Evolutionary conservation across 2,888 invertebrate genomes (phyloP).

Genomic region (Meandrusa payeni): DNA sequence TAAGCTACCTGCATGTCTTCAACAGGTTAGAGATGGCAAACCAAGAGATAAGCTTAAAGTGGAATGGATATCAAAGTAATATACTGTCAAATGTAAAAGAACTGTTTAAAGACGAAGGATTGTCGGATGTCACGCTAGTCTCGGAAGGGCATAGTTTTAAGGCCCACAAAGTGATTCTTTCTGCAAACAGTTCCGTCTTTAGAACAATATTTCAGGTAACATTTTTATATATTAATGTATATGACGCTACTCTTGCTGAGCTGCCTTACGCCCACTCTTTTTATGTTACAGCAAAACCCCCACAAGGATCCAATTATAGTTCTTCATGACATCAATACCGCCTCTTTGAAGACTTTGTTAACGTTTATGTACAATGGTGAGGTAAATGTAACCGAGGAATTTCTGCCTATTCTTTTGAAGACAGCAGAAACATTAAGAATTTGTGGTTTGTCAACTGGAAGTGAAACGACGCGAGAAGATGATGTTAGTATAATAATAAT

Average conservation of each 20-base stretch:
- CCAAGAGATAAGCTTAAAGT: slow-evolving; percentile 85
- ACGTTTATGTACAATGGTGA: slow-evolving; percentile 88
- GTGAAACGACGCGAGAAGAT: slow-evolving; percentile 63
- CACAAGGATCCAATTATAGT: slow-evolving; percentile 88
- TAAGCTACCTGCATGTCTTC: slow-evolving; percentile 35
- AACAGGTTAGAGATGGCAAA: slow-evolving; percentile 55
- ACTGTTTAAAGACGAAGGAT: slow-evolving; percentile 82
- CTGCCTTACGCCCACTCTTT: slow-evolving; percentile 58
- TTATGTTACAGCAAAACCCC: slow-evolving; percentile 84
- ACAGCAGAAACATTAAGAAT: slow-evolving; percentile 86
- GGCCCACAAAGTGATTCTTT: slow-evolving; percentile 85
- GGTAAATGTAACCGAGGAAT: slow-evolving; percentile 86
- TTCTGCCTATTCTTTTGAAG: slow-evolving; percentile 83
- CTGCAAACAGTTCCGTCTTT: slow-evolving; percentile 85
- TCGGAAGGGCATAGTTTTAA: slow-evolving; percentile 84
- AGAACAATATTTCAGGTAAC: slow-evolving; percentile 82
- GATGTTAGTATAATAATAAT: slow-evolving; percentile 43
- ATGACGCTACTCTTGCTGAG: neutral
- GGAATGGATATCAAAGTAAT: slow-evolving; percentile 85
- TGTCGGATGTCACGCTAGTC: slow-evolving; percentile 84
- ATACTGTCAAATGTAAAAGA: slow-evolving; percentile 83
- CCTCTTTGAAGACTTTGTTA: slow-evolving; percentile 83
- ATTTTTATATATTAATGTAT: slow-evolving; percentile 23
- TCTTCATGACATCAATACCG: slow-evolving; percentile 85
- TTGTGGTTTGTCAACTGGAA: slow-evolving; percentile 84